Base-by-base conservation (phyloP, 2,888 invertebrate species). In the Amphipoea oculea region DNA sequence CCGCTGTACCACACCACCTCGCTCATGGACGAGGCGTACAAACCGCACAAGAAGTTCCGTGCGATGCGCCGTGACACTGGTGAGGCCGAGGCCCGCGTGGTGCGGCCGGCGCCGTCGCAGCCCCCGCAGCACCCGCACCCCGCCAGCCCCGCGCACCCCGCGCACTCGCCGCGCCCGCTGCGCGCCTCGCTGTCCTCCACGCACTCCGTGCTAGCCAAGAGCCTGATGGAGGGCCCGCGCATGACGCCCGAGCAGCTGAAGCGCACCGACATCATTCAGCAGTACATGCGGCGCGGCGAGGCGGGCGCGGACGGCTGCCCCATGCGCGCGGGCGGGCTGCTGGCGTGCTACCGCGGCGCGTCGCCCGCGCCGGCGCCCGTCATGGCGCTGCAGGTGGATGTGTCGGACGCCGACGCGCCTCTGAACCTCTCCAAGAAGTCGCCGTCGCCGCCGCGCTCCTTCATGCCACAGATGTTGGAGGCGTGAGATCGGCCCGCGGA, bases 41-140 rank as follows among this genome's bases (percentile, higher is more conserved):
- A 99, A 94, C 99, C 99, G 83, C 99, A 99, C 97, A 99, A 99
- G 96, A 99, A 99, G 95, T 99, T 99, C 97, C 98, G 99, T 68
- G 99, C 99, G 4, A 97, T 99, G 93, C 97, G 98, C 48, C 98
- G 98, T 89, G 98, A 99, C 92, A 98, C 98, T 3, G 98, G 98
- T 67, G 98, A 98, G 92, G 98, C 98, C 4, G 98, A 98, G 86
- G 95, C 96, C 76, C 94, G 95, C 75, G 93, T 94, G 40, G 92
- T 92, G 86, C 93, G 94, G 80, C 94, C 96, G 62, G 92, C 97
- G 95, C 97, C 96, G 88, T 97, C 97, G 87, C 97, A 97, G 91
- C 97, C 97, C 68, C 95, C 95, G 88, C 95, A 97, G 83, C 97
- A 97, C 87, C 96, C 97, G 88, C 97, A 96, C 88, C 95, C 95